Evolutionary conservation across 1,140 invertebrate species (phyloP).

Genomic region (Microplitis demolitor): DNA sequence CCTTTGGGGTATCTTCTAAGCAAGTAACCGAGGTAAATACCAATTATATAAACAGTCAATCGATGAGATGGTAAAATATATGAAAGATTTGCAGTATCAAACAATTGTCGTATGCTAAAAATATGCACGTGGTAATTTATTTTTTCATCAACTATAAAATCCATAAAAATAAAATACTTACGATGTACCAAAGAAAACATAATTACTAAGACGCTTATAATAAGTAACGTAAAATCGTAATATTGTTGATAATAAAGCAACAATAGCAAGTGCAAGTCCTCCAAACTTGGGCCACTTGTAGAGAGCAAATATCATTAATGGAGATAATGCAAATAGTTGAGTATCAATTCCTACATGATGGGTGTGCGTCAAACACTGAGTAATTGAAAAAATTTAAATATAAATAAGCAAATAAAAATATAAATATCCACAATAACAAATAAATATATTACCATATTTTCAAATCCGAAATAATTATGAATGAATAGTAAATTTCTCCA

Average conservation of each 20-base stretch:
- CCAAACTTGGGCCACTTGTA: conserved; percentile 70
- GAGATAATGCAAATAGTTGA: conserved; percentile 77
- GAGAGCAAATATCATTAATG: conserved; percentile 70
- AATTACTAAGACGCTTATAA: conserved; percentile 69
- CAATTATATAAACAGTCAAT: conserved; percentile 73
- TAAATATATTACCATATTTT: conserved; percentile 62
- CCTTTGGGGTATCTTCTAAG: conserved; percentile 61
- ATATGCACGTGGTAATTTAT: background rate
- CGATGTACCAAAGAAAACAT: conserved; percentile 76
- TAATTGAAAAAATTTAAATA: conserved; percentile 39
- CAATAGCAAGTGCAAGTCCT: conserved; percentile 53
- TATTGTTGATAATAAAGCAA: conserved; percentile 67
- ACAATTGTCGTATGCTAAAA: conserved; percentile 67
- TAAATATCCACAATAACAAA: conserved; percentile 2
- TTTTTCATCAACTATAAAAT: background rate
- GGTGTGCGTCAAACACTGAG: conserved; percentile 72
- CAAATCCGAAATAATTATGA: conserved; percentile 71
- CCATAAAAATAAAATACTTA: conserved; percentile 60
- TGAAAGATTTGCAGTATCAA: conserved; percentile 70
- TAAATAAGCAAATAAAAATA: conserved; percentile 21
- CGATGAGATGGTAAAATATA: conserved; percentile 74
- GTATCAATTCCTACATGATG: conserved; percentile 84
- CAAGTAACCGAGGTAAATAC: conserved; percentile 68
- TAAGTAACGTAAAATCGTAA: conserved; percentile 71
- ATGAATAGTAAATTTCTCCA: conserved; percentile 70